Evolutionary conservation across 2,797 vertebrate genomes (phyloP).

Genomic region (Peromyscus eremicus): DNA sequence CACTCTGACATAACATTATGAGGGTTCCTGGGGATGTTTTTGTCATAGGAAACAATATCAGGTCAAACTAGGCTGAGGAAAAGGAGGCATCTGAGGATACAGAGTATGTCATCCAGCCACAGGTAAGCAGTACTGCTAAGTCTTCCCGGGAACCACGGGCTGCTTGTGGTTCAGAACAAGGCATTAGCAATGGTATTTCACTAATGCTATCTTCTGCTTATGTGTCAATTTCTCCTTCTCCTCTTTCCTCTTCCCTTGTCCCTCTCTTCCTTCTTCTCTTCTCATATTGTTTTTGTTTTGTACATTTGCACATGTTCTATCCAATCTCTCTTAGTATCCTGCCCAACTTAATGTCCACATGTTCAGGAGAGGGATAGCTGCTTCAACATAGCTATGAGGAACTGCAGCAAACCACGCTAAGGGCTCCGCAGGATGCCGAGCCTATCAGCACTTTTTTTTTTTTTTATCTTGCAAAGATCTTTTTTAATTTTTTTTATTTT

Average conservation of each 20-base stretch:
- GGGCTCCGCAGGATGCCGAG: not conserved
- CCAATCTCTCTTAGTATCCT: not conserved
- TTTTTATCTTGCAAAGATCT: too few relatives aligned
- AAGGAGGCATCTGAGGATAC: not conserved
- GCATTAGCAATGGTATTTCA: not conserved
- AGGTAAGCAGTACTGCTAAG: not conserved
- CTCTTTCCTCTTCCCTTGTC: too few relatives aligned
- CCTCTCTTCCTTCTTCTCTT: accelerated
- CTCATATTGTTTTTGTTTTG: not conserved
- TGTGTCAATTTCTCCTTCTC: not conserved
- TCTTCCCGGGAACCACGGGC: not conserved
- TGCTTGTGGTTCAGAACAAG: not conserved
- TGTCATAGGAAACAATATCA: not conserved
- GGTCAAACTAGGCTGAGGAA: not conserved
- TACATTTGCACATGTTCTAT: not conserved
- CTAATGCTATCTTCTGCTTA: not conserved
- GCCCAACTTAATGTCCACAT: not conserved
- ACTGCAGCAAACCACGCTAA: not conserved
- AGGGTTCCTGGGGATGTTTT: constrained; percentile 16
- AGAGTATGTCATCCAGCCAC: not conserved
- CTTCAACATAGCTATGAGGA: too few relatives aligned
- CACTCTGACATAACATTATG: not conserved
- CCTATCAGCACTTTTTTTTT: accelerated
- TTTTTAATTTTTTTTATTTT: too few relatives aligned
- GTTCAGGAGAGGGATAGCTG: not conserved